Percentiles rank a stretch among this genome's conserved stretches.
phyloP scores from a whole-genome alignment of 2,888 invertebrate species.

The Mayetiola destructor region DNA sequence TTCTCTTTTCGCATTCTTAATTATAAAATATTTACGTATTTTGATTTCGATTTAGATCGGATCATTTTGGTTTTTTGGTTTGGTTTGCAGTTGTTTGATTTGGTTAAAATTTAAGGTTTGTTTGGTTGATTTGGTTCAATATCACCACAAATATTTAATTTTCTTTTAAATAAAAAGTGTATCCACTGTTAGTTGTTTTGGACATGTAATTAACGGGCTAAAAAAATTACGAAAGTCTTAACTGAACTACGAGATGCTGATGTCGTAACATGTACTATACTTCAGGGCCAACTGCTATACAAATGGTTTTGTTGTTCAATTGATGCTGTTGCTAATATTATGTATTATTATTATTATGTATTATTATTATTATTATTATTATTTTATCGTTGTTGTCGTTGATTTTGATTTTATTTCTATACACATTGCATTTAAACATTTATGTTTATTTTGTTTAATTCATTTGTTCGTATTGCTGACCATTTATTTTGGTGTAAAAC shows the following conservation, averaged over 20 bases:
- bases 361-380: background rate
- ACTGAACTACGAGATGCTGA: conserved; percentile 8
- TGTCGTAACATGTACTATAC: conserved; percentile 5
- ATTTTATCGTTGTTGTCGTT: background rate
- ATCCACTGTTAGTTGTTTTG: background rate
- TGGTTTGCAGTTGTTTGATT: no score
- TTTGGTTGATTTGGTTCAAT: background rate
- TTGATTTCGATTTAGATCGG: no score
- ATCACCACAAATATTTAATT: background rate
- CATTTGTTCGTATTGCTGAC: no score
- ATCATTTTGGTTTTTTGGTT: no score
- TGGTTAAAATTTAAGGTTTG: no score
- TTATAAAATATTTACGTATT: no score
- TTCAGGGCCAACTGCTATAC: conserved; percentile 7
- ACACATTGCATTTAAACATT: no score
- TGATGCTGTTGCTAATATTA: no score
- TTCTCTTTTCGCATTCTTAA: no score
- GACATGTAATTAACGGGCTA: conserved; percentile 4
- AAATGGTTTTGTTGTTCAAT: conserved; percentile 1
- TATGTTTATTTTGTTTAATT: background rate
- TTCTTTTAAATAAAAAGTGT: background rate
- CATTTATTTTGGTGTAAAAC: no score
- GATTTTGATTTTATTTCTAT: no score
- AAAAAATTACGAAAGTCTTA: background rate
- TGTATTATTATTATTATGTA: no score